These are phyloP conservation scores for Chascanopsetta lugubris DNA, from an alignment of 2,113 vertebrate genomes.

Conservation along the genomic window DNA sequence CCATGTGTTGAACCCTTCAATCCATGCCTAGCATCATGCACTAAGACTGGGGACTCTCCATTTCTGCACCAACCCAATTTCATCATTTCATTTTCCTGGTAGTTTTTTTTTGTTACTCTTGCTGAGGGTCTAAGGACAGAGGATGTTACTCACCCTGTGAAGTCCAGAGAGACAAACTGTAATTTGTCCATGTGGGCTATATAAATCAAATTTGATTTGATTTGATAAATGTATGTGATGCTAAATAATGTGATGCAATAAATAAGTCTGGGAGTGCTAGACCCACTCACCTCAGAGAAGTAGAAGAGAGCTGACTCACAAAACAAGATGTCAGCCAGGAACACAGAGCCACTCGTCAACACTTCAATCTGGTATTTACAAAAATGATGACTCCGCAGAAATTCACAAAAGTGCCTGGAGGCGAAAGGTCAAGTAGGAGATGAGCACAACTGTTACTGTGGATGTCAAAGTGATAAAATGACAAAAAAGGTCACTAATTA, in stretches of 20 bases:
- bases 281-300: slow-evolving; percentile 94
- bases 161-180: too few relatives aligned
- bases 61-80: too few relatives aligned
- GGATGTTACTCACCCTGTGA: too few relatives aligned
- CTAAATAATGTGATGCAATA: not conserved
- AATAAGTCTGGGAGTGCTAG: slow-evolving; percentile 3
- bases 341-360: slow-evolving; percentile 98
- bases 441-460: slow-evolving; percentile 4
- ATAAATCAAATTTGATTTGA: too few relatives aligned
- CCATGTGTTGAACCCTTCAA: too few relatives aligned
- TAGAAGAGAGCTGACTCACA: slow-evolving; percentile 99
- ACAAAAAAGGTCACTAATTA: not conserved
- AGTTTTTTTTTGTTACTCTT: too few relatives aligned
- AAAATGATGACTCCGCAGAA: slow-evolving; percentile 97
- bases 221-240: not conserved
- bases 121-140: too few relatives aligned
- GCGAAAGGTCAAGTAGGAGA: slow-evolving; percentile 28
- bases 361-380: slow-evolving; percentile 99
- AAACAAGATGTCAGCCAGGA: slow-evolving; percentile 97
- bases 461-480: not conserved
- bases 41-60: too few relatives aligned
- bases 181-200: too few relatives aligned
- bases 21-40: too few relatives aligned
- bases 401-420: slow-evolving; percentile 96
- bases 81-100: too few relatives aligned